Evolutionary conservation across 2,797 vertebrate genomes (phyloP).

Genomic region (Pangasius djambal): DNA sequence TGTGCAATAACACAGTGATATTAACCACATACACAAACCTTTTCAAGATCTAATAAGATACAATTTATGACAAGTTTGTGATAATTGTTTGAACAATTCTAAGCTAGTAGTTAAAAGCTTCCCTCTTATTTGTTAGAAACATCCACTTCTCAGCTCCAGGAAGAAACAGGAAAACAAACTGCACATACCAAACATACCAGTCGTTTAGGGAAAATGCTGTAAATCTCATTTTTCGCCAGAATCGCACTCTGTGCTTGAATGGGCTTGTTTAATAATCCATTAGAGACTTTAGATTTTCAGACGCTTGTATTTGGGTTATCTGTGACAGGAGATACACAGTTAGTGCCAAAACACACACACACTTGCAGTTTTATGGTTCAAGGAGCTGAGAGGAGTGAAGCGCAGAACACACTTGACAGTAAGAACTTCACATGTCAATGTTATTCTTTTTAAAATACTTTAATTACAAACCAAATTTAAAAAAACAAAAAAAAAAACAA

Average conservation of each 20-base stretch:
- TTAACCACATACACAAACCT: neutral
- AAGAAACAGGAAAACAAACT: neutral
- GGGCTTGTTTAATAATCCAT: neutral
- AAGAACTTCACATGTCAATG: neutral
- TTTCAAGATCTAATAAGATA: neutral
- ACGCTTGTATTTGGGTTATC: neutral
- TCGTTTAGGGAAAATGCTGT: neutral
- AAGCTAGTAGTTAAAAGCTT: neutral
- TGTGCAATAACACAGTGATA: neutral
- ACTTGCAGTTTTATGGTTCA: neutral
- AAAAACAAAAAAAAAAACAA: slow-evolving; percentile 11
- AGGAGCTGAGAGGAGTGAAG: neutral
- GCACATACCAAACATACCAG: neutral
- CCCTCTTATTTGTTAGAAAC: neutral
- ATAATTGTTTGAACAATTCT: neutral
- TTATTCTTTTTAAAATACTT: slow-evolving; percentile 43
- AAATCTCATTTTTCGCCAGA: neutral
- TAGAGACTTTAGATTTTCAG: neutral
- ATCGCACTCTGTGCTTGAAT: neutral
- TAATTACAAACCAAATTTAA: slow-evolving; percentile 56
- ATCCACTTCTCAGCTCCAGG: neutral
- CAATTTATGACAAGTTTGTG: neutral
- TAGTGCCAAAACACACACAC: neutral
- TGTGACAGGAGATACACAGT: neutral
- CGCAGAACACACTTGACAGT: neutral